Percentiles rank a stretch among this genome's conserved stretches.
phyloP scores from a whole-genome alignment of 1,140 invertebrate species.

The Brachionus koreanus region DNA sequence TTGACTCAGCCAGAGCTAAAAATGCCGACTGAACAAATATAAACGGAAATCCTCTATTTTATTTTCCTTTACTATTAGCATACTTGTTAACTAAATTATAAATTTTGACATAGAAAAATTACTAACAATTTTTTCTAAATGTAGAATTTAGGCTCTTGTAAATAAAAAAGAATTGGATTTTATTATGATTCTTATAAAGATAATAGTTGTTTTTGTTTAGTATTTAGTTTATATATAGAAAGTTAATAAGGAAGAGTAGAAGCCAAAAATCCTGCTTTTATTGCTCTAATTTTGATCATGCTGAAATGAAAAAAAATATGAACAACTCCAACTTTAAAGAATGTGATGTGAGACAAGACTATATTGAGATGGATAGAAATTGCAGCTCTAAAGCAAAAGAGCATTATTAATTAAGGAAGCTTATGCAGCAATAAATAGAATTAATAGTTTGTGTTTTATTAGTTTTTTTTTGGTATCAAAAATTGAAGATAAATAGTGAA shows the following conservation, averaged over 20 bases:
- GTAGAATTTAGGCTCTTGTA: not conserved
- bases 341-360: not conserved
- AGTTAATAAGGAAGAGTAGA: not conserved
- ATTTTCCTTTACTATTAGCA: not conserved
- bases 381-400: not conserved
- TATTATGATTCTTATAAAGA: not conserved
- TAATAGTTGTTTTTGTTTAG: not conserved
- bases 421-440: not conserved
- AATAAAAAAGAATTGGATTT: not conserved
- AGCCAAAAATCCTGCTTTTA: not conserved
- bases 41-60: not conserved
- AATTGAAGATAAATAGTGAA: not conserved
- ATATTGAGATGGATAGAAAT: not conserved
- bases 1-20: not conserved
- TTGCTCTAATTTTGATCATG: not conserved
- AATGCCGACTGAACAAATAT: not conserved
- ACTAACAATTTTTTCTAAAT: not conserved
- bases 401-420: not conserved
- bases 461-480: not conserved
- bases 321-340: not conserved
- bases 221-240: not conserved
- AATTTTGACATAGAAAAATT: slow-evolving; percentile 2
- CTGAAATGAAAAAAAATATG: not conserved
- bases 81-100: not conserved
- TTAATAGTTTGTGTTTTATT: not conserved